Conservation (phyloP, 2,888 invertebrate species). For the Synergus laeviventris region DNA sequence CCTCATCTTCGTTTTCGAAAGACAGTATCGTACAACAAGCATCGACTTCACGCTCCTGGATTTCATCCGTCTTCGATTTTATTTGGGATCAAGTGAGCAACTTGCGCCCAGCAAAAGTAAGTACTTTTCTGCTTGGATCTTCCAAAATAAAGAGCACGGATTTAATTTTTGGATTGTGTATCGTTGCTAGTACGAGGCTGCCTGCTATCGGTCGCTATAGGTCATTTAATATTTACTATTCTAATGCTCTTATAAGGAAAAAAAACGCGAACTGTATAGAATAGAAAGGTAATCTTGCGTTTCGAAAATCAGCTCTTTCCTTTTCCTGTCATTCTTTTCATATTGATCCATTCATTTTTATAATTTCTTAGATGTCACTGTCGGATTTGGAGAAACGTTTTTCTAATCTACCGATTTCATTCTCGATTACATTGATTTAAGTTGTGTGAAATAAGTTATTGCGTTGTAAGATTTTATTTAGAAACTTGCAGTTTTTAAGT, state of each 20-base stretch:
- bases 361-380: background rate
- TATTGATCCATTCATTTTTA: background rate
- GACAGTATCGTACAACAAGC: conserved; percentile 72
- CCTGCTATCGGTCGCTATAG: background rate
- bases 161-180: conserved; percentile 27
- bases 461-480: background rate
- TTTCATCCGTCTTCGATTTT: conserved; percentile 74
- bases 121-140: conserved; percentile 55
- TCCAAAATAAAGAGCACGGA: background rate
- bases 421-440: background rate
- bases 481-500: background rate
- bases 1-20: conserved; percentile 72
- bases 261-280: background rate
- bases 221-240: no score
- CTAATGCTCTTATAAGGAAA: no score
- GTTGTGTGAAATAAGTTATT: background rate
- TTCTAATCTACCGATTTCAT: background rate
- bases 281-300: conserved; percentile 10
- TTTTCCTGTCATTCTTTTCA: background rate
- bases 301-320: background rate
- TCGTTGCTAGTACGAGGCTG: conserved; percentile 13
- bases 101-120: conserved; percentile 73
- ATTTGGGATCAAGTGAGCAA: conserved; percentile 76
- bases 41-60: conserved; percentile 74
- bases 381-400: background rate